Conservation (phyloP, 1,140 invertebrate species). For the Panagrolaimus sp. region DNA sequence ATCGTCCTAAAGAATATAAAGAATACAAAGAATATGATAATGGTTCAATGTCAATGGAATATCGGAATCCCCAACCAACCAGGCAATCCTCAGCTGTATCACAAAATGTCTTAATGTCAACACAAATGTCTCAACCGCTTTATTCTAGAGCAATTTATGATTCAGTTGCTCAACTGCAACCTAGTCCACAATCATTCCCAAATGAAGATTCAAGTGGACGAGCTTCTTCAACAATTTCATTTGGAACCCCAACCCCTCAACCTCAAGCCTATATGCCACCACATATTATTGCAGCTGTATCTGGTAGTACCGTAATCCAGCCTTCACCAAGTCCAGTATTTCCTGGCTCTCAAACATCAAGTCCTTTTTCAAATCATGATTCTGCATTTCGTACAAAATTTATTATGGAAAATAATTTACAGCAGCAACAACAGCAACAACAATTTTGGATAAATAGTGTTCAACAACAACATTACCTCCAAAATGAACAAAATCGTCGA, state of each 20-base stretch:
- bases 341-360: neutral
- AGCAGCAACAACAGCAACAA: neutral
- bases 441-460: neutral
- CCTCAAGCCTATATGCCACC: constrained; percentile 7
- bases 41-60: neutral
- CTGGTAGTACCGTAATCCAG: constrained; percentile 3
- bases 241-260: neutral
- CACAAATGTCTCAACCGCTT: constrained; percentile 35
- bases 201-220: constrained; percentile 11
- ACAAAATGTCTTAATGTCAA: constrained; percentile 8
- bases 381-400: neutral
- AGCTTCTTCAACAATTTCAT: constrained; percentile 6
- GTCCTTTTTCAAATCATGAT: neutral
- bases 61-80: neutral
- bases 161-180: constrained; percentile 1
- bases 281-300: constrained; percentile 16
- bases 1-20: neutral
- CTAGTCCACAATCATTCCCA: constrained; percentile 14
- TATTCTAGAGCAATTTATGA: constrained; percentile 38
- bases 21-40: neutral
- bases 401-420: constrained; percentile 9
- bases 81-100: constrained; percentile 3
- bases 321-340: constrained; percentile 4
- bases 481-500: constrained; percentile 13
- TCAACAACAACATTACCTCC: neutral